A percentile compares a stretch with the other conserved stretches of the same genome.
Conservation (phyloP, 2,888 invertebrate species). For the Gasteruption jaculator region DNA sequence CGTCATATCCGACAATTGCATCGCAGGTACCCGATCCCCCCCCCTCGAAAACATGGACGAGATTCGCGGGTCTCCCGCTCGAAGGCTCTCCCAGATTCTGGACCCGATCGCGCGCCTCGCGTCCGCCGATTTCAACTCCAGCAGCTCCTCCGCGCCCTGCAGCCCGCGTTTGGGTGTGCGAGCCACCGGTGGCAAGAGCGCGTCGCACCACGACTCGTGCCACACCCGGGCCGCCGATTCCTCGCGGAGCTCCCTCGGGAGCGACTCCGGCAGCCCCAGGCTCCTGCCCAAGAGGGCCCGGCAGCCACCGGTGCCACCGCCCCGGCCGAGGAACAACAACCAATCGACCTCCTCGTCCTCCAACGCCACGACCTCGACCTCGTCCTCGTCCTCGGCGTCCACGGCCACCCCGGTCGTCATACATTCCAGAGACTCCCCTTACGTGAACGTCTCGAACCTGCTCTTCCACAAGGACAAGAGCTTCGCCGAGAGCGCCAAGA, state of each 20-base stretch:
- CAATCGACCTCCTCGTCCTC: conserved; percentile 14
- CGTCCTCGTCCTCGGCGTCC: conserved; percentile 27
- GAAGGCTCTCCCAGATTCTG: conserved; percentile 77
- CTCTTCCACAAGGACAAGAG: conserved; percentile 44
- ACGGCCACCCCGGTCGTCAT: conserved; percentile 28
- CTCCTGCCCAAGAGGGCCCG: conserved; percentile 23
- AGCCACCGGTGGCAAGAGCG: conserved; percentile 17
- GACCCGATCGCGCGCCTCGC: conserved; percentile 71
- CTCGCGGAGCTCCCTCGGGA: conserved; percentile 47
- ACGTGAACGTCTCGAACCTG: conserved; percentile 44
- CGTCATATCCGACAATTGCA: no score
- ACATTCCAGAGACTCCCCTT: conserved; percentile 40
- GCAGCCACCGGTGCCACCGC: conserved; percentile 53
- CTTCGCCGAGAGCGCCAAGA: conserved; percentile 37
- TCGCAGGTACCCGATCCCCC: no score
- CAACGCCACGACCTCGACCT: conserved; percentile 23
- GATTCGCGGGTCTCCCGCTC: conserved; percentile 56
- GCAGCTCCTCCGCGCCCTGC: conserved; percentile 56
- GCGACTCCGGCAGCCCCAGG: conserved; percentile 44
- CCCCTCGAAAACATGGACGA: no score
- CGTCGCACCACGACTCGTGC: conserved; percentile 36
- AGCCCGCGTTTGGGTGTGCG: conserved; percentile 45
- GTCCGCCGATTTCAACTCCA: conserved; percentile 55
- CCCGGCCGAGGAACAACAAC: conserved; percentile 47
- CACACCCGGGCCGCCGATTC: conserved; percentile 43